Conservation (phyloP, 2,888 invertebrate species). For the Synanthedon formicaeformis region DNA sequence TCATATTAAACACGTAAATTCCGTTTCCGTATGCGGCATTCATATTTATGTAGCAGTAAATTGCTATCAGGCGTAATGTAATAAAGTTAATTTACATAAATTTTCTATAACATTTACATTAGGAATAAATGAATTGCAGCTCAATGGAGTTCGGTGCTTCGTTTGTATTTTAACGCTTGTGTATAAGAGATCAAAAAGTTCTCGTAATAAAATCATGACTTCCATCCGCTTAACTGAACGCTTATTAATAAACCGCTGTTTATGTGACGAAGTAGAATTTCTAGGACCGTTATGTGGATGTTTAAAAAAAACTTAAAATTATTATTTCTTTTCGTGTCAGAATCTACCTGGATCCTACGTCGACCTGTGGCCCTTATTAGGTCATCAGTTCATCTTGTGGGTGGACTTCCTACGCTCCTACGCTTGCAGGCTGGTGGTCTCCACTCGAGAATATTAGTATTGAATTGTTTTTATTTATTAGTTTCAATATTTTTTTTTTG, state of each 20-base stretch:
- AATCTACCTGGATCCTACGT: too few relatives aligned
- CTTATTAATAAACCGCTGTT: constrained; percentile 5
- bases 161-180: constrained; percentile 10
- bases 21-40: constrained; percentile 35
- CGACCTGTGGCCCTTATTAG: too few relatives aligned
- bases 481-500: too few relatives aligned
- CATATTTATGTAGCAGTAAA: constrained; percentile 56
- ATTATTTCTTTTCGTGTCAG: too few relatives aligned
- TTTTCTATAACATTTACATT: constrained; percentile 66
- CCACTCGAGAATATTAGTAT: too few relatives aligned
- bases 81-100: constrained; percentile 65
- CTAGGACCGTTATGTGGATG: not conserved
- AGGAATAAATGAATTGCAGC: constrained; percentile 54
- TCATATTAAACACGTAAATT: constrained; percentile 23
- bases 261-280: constrained; percentile 3
- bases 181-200: constrained; percentile 9
- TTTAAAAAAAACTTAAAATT: too few relatives aligned
- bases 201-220: constrained; percentile 5
- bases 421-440: too few relatives aligned
- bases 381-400: too few relatives aligned
- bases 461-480: too few relatives aligned
- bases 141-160: constrained; percentile 18
- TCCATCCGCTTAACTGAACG: constrained; percentile 2
- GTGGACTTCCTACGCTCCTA: too few relatives aligned
- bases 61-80: constrained; percentile 57